Percentiles rank a stretch among this genome's conserved stretches.
phyloP scores from a whole-genome alignment of 2,888 invertebrate genomes.

The Lasioglossum vierecki region DNA sequence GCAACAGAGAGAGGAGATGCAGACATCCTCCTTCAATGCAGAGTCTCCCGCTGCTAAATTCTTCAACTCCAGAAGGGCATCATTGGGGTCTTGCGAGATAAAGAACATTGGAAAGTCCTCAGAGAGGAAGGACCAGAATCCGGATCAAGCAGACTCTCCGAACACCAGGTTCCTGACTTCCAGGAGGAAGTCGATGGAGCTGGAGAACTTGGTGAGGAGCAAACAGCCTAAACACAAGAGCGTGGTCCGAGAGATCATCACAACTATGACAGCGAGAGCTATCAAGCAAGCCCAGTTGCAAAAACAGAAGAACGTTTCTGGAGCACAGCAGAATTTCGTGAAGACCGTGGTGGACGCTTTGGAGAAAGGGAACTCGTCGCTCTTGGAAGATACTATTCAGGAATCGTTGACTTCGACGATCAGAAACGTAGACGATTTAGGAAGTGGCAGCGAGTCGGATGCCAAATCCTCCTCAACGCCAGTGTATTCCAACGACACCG shows the following conservation, averaged over 20 bases:
- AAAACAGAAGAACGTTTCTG: neutral
- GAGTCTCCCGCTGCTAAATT: neutral
- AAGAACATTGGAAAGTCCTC: neutral
- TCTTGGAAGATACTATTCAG: neutral
- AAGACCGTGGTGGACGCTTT: conserved; percentile 65
- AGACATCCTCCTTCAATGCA: neutral
- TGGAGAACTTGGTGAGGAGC: conserved; percentile 64
- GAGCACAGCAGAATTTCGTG: conserved; percentile 63
- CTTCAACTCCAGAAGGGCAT: neutral
- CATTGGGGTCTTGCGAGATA: neutral
- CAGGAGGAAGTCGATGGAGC: conserved; percentile 64
- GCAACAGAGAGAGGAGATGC: neutral
- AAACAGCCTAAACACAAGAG: conserved; percentile 40
- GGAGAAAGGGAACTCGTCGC: conserved; percentile 54
- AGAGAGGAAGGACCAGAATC: neutral
- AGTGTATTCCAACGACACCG: conserved; percentile 66
- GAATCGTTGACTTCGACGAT: neutral
- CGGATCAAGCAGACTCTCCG: conserved; percentile 3
- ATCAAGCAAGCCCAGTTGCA: conserved; percentile 8
- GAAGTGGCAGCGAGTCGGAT: conserved; percentile 46
- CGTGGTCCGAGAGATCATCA: conserved; percentile 68
- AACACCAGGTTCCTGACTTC: conserved; percentile 54
- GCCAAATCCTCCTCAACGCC: conserved; percentile 58
- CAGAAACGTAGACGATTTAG: conserved; percentile 21
- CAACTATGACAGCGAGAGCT: conserved; percentile 62